These are phyloP conservation scores for Pseudolycoriella hygida DNA, from an alignment of 2,888 invertebrate species.

Conservation along the genomic window DNA sequence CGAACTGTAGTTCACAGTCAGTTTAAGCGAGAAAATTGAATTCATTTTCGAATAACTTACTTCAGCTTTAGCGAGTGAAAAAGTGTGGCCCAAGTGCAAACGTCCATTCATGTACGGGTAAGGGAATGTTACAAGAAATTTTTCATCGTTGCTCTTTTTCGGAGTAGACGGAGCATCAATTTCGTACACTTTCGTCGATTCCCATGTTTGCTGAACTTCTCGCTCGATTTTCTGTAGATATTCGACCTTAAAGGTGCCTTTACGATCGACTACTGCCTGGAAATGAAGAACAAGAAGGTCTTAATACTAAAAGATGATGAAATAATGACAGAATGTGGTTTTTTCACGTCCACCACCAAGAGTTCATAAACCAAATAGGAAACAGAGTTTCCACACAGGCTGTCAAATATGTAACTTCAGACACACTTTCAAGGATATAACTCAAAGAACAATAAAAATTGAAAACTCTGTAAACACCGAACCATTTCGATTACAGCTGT, in stretches of 20 bases:
- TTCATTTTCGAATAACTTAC: slow-evolving; percentile 29
- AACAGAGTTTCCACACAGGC: too few relatives aligned
- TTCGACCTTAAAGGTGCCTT: slow-evolving; percentile 93
- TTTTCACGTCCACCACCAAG: too few relatives aligned
- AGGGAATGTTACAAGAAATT: slow-evolving; percentile 89
- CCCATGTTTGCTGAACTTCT: slow-evolving; percentile 76
- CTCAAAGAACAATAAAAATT: too few relatives aligned
- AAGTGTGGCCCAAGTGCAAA: slow-evolving; percentile 93
- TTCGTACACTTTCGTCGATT: slow-evolving; percentile 60
- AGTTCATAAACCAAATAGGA: too few relatives aligned
- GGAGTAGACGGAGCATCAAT: slow-evolving; percentile 52
- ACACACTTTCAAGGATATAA: too few relatives aligned
- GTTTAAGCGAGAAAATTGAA: not conserved
- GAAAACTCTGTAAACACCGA: too few relatives aligned
- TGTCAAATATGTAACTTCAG: too few relatives aligned
- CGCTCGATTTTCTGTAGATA: slow-evolving; percentile 80
- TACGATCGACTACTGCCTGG: slow-evolving; percentile 37
- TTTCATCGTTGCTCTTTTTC: slow-evolving; percentile 44
- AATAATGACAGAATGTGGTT: too few relatives aligned
- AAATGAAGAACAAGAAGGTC: not conserved
- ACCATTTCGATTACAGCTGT: too few relatives aligned
- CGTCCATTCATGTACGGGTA: slow-evolving; percentile 99
- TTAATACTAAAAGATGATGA: not conserved
- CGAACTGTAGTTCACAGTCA: slow-evolving; percentile 44
- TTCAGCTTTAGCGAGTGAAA: slow-evolving; percentile 93